These are phyloP conservation scores for Ganaspis brasiliensis DNA, from an alignment of 2,888 invertebrate genomes.

Conservation along the genomic window DNA sequence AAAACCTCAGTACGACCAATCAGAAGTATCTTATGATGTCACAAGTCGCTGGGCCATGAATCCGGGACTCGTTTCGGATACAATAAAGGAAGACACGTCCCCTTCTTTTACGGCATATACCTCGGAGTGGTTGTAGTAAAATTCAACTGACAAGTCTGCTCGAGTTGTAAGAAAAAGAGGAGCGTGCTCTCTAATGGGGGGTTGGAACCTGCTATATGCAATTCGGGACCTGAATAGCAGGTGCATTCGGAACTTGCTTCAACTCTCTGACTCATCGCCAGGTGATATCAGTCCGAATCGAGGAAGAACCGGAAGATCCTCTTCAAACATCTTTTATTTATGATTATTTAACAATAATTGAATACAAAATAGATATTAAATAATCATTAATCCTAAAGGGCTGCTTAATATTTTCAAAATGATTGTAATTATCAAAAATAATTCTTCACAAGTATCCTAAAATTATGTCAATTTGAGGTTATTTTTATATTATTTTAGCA, in stretches of 20 bases:
- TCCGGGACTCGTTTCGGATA: slow-evolving; percentile 73
- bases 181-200: slow-evolving; percentile 47
- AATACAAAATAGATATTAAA: too few relatives aligned
- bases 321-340: not conserved
- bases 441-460: too few relatives aligned
- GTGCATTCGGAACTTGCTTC: slow-evolving; percentile 70
- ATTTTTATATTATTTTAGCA: too few relatives aligned
- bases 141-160: slow-evolving; percentile 39
- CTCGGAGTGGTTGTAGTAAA: not conserved
- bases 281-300: slow-evolving; percentile 68
- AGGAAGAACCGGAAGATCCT: slow-evolving; percentile 69
- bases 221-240: slow-evolving; percentile 70
- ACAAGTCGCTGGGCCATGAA: slow-evolving; percentile 75
- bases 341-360: too few relatives aligned
- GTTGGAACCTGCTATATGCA: slow-evolving; percentile 68
- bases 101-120: slow-evolving; percentile 37
- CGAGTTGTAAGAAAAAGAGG: slow-evolving; percentile 43
- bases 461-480: too few relatives aligned
- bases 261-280: slow-evolving; percentile 76
- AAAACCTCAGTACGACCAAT: slow-evolving; percentile 39
- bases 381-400: too few relatives aligned
- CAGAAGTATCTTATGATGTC: slow-evolving; percentile 68
- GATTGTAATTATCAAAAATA: too few relatives aligned
- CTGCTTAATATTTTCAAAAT: too few relatives aligned
- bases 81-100: slow-evolving; percentile 64